Conservation (phyloP, 2,113 vertebrate genomes). For the Petrocephalus zakoni region DNA sequence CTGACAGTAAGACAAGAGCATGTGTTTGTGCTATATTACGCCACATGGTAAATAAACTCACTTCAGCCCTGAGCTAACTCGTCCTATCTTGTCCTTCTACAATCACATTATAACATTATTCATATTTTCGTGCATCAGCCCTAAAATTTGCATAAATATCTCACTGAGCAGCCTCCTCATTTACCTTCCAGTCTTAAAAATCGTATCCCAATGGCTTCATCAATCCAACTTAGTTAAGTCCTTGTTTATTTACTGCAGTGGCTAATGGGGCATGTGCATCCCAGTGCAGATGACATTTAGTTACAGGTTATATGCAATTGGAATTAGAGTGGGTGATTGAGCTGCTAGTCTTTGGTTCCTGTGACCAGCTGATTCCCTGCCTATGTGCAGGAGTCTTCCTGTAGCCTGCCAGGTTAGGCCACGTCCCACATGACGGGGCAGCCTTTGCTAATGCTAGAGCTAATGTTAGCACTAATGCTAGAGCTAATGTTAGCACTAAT, state of each 20-base stretch:
- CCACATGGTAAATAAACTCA: background rate
- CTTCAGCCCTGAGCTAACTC: background rate
- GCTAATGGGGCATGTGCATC: background rate
- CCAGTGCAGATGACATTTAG: background rate
- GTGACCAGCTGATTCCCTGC: background rate
- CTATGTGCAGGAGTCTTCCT: background rate
- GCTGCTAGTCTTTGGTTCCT: background rate
- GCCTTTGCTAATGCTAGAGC: background rate
- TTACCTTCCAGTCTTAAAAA: background rate
- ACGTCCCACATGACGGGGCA: background rate
- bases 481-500: background rate
- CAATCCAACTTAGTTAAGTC: conserved; percentile 5
- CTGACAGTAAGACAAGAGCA: background rate
- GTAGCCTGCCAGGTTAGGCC: background rate
- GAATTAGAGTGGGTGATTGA: background rate
- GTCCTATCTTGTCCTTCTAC: background rate
- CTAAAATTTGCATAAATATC: conserved; percentile 3
- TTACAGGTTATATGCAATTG: background rate
- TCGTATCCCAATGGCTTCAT: background rate
- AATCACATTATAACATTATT: background rate
- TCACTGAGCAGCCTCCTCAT: background rate
- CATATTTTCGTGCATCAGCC: background rate
- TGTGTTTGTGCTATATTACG: background rate
- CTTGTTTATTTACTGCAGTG: conserved; percentile 3
- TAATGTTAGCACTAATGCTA: background rate